Conservation (phyloP, 2,888 invertebrate genomes). For the Ophion ellenae region DNA sequence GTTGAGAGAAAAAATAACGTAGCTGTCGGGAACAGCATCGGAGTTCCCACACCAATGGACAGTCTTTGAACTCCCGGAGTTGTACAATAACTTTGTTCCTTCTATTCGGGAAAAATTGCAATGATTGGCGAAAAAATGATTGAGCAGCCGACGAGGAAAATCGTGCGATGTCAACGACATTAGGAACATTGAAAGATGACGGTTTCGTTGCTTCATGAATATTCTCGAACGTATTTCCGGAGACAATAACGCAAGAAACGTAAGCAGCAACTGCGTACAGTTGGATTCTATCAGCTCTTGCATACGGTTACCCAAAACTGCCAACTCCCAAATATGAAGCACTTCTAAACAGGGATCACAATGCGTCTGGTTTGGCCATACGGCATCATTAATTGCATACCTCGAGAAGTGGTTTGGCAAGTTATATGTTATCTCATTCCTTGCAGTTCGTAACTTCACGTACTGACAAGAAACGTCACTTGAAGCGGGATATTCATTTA, state of each 20-base stretch:
- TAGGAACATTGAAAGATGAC: not conserved
- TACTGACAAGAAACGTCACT: too few species aligned
- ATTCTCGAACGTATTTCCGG: slow-evolving; percentile 21
- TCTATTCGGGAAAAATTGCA: not conserved
- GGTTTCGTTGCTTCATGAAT: not conserved
- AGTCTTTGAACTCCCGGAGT: not conserved
- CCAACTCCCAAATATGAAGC: not conserved
- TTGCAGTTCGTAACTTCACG: not conserved
- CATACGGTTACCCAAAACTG: slow-evolving; percentile 3
- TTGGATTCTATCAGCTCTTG: slow-evolving; percentile 6
- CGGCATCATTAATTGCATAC: not conserved
- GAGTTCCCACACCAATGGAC: not conserved
- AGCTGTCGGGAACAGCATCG: not conserved
- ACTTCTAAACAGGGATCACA: not conserved
- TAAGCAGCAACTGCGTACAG: not conserved
- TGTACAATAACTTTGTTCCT: not conserved
- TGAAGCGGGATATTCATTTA: too few species aligned
- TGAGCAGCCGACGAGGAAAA: not conserved
- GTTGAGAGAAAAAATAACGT: not conserved
- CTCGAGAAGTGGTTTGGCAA: too few species aligned
- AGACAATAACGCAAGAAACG: slow-evolving; percentile 20
- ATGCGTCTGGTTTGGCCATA: not conserved
- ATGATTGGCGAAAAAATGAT: not conserved
- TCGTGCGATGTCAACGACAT: not conserved
- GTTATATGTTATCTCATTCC: not conserved